Evolutionary conservation across 2,113 vertebrate genomes (phyloP).

Genomic region (Lipotes vexillifer): DNA sequence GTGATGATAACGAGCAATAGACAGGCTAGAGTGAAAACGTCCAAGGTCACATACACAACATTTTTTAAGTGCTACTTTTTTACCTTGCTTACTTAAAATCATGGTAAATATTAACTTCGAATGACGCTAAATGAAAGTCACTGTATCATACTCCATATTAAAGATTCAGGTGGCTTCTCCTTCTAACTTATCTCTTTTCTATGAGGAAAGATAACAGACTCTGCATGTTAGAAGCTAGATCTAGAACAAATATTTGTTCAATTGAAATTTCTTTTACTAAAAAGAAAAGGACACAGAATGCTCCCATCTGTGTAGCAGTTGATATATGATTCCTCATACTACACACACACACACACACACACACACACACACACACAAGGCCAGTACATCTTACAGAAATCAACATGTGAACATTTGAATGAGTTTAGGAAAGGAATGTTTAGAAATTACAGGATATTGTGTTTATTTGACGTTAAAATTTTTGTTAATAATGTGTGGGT

Average conservation of each 20-base stretch:
- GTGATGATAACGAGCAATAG: neutral
- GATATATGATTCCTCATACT: neutral
- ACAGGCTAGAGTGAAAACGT: neutral
- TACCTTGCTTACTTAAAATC: neutral
- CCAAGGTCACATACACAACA: neutral
- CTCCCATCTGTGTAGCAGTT: neutral
- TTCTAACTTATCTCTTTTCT: neutral
- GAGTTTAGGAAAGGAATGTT: conserved; percentile 22
- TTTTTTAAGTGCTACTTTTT: neutral
- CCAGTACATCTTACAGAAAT: conserved; percentile 16
- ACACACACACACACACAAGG: neutral
- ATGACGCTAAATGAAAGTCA: neutral
- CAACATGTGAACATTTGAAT: neutral
- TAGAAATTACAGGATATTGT: conserved; percentile 31
- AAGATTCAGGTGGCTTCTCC: neutral
- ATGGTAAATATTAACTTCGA: neutral
- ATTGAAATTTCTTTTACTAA: neutral
- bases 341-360: neutral
- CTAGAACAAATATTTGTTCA: neutral
- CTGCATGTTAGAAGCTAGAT: neutral
- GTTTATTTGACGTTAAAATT: conserved; percentile 3
- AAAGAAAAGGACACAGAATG: neutral
- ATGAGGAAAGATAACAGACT: neutral
- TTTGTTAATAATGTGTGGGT: conserved; percentile 17
- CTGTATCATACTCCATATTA: neutral